Percentiles rank a stretch among this genome's conserved stretches.
Conservation (phyloP, 2,888 invertebrate species). For the Sepioteuthis lessoniana region DNA sequence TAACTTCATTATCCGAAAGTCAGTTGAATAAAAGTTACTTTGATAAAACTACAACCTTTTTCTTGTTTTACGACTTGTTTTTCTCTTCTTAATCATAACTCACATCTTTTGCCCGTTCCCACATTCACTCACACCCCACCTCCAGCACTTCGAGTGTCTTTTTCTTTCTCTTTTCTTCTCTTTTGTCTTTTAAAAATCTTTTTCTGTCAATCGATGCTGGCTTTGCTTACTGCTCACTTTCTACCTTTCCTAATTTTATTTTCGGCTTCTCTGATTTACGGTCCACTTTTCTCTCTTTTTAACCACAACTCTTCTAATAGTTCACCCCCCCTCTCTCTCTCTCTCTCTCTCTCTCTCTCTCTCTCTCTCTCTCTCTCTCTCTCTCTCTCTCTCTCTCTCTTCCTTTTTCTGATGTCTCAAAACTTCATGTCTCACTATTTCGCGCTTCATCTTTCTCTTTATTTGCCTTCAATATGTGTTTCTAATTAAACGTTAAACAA, state of each 20-base stretch:
- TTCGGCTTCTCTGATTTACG: background rate
- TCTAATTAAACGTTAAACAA: slow-evolving; percentile 19
- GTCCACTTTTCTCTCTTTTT: background rate
- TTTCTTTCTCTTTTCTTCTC: too few relatives aligned
- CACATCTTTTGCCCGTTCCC: background rate
- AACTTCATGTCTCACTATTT: background rate
- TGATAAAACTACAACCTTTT: background rate
- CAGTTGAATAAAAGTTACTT: slow-evolving; percentile 6
- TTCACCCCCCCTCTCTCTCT: background rate
- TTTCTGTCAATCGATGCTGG: background rate
- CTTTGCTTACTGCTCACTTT: background rate
- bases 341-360: background rate
- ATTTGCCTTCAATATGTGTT: slow-evolving; percentile 33
- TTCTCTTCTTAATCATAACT: slow-evolving; percentile 33
- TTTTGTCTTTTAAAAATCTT: background rate
- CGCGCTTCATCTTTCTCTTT: background rate
- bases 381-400: background rate
- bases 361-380: background rate
- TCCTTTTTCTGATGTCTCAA: background rate
- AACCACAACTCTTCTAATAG: background rate
- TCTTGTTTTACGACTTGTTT: background rate
- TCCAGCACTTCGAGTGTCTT: too few relatives aligned
- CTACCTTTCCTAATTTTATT: background rate
- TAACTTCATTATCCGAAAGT: slow-evolving; percentile 33
- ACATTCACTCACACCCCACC: too few relatives aligned